Evolutionary conservation across 2,888 invertebrate species (phyloP).

Genomic region (Drosophila testacea): DNA sequence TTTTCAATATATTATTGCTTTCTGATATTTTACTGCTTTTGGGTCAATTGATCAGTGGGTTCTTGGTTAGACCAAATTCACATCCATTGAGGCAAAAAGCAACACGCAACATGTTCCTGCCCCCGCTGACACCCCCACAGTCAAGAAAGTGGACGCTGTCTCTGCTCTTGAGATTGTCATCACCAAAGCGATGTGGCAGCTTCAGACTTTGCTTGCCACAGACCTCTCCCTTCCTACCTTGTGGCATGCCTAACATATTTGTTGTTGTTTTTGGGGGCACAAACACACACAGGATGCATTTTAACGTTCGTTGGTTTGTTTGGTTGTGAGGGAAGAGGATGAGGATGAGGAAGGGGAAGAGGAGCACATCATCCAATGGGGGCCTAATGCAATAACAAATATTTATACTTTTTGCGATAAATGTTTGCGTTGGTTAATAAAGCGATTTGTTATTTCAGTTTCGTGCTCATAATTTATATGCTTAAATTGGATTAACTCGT

Average conservation of each 20-base stretch:
- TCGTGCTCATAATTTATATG: slow-evolving; percentile 78
- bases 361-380: slow-evolving; percentile 19
- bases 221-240: background rate
- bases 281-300: slow-evolving; percentile 48
- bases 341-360: background rate
- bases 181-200: slow-evolving; percentile 42
- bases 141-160: slow-evolving; percentile 33
- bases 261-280: slow-evolving; percentile 14
- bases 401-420: slow-evolving; percentile 84
- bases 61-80: slow-evolving; percentile 14
- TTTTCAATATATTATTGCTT: no score
- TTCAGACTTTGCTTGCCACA: slow-evolving; percentile 9
- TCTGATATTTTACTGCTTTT: background rate
- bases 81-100: slow-evolving; percentile 8
- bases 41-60: slow-evolving; percentile 53
- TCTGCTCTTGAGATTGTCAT: slow-evolving; percentile 71
- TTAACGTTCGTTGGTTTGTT: slow-evolving; percentile 3
- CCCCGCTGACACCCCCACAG: slow-evolving; percentile 28
- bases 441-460: slow-evolving; percentile 80
- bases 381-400: slow-evolving; percentile 83
- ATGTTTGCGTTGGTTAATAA: slow-evolving; percentile 82
- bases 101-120: slow-evolving; percentile 36
- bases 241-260: slow-evolving; percentile 44
- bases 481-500: slow-evolving; percentile 76
- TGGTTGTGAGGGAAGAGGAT: background rate